Evolutionary conservation across 2,113 vertebrate species (phyloP).

Genomic region (Puffinus mauretanicus): DNA sequence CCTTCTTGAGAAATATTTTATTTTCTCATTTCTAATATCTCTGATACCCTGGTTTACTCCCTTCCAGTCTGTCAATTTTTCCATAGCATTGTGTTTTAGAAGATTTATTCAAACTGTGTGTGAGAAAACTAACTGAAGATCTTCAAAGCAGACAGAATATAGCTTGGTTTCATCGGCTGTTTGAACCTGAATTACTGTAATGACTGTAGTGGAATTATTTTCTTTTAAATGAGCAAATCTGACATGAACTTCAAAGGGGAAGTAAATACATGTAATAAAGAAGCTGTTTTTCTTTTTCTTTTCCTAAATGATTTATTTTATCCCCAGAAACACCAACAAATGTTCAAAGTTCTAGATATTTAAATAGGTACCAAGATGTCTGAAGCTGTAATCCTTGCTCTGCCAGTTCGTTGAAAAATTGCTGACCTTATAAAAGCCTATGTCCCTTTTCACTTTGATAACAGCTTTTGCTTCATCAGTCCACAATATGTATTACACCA

Average conservation of each 20-base stretch:
- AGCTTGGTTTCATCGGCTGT: slow-evolving; percentile 51
- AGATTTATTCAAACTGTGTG: slow-evolving; percentile 56
- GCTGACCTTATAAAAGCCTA: slow-evolving; percentile 50
- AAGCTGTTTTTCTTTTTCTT: neutral
- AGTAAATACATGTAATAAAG: slow-evolving; percentile 67
- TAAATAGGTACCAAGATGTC: slow-evolving; percentile 48
- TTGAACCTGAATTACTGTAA: slow-evolving; percentile 70
- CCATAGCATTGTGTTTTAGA: slow-evolving; percentile 27
- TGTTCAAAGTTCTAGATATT: slow-evolving; percentile 58
- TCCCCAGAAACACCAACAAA: slow-evolving; percentile 52
- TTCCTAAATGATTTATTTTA: slow-evolving; percentile 66
- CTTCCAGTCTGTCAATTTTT: neutral
- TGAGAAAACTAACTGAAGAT: slow-evolving; percentile 43
- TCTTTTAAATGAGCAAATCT: slow-evolving; percentile 63
- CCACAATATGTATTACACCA: slow-evolving; percentile 22
- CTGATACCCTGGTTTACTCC: slow-evolving; percentile 5
- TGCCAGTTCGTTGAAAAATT: slow-evolving; percentile 42
- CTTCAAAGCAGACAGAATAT: slow-evolving; percentile 62
- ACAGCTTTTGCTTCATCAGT: slow-evolving; percentile 40
- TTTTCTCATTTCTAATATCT: slow-evolving; percentile 27
- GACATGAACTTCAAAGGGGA: slow-evolving; percentile 55
- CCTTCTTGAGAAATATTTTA: slow-evolving; percentile 37
- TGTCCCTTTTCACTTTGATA: slow-evolving; percentile 42
- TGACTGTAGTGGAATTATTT: slow-evolving; percentile 70
- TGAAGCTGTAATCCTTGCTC: slow-evolving; percentile 52